A percentile compares a stretch with the other conserved stretches of the same genome.
Conservation (phyloP, 2,113 vertebrate genomes). For the Periophthalmodon schlosseri region DNA sequence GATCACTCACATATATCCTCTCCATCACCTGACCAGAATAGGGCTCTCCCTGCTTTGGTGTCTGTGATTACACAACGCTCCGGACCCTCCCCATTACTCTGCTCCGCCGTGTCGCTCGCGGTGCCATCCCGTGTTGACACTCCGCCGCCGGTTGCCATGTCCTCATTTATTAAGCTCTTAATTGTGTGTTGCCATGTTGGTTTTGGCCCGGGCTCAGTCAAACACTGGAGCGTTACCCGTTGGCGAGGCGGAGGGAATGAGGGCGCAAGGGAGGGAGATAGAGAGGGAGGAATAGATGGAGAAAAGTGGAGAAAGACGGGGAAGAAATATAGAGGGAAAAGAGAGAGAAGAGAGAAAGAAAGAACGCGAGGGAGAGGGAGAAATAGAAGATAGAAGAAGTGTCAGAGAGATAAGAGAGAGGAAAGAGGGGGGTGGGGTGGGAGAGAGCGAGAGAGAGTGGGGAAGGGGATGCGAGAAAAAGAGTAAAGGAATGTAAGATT, state of each 20-base stretch:
- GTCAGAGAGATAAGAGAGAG: too few species aligned
- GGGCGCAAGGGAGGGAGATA: slow-evolving; percentile 15
- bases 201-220: slow-evolving; percentile 61
- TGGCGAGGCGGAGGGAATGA: slow-evolving; percentile 3
- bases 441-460: too few species aligned
- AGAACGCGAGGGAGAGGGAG: too few species aligned
- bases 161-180: slow-evolving; percentile 63
- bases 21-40: slow-evolving; percentile 75
- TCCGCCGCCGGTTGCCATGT: slow-evolving; percentile 48
- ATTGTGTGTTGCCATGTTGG: slow-evolving; percentile 64
- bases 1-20: slow-evolving; percentile 59
- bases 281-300: too few species aligned
- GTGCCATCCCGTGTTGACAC: slow-evolving; percentile 47
- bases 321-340: background rate
- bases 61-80: slow-evolving; percentile 79
- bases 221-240: slow-evolving; percentile 48
- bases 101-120: slow-evolving; percentile 63
- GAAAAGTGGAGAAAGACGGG: background rate
- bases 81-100: slow-evolving; percentile 79
- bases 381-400: too few species aligned
- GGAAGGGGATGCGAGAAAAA: too few species aligned
- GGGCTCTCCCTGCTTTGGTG: slow-evolving; percentile 55
- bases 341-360: too few species aligned
- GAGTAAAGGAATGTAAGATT: too few species aligned
- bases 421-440: too few species aligned